A percentile compares a stretch with the other conserved stretches of the same genome.
Evolutionary conservation across 2,888 invertebrate genomes (phyloP).

Genomic region (Galerucella nymphaeae): DNA sequence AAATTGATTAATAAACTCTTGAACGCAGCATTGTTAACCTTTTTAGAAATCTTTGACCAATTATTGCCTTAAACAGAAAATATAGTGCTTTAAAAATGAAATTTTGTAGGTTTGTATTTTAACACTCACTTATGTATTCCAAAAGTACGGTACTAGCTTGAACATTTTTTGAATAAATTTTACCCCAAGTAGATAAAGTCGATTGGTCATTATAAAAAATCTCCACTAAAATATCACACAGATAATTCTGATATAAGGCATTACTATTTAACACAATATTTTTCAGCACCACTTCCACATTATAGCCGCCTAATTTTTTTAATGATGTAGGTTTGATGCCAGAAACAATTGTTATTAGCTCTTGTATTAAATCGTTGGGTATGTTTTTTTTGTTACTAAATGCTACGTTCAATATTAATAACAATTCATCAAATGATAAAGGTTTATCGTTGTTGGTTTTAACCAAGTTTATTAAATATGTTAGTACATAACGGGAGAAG

Average conservation of each 20-base stretch:
- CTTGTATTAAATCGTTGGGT: slow-evolving; percentile 68
- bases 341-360: slow-evolving; percentile 66
- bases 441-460: slow-evolving; percentile 45
- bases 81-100: not conserved
- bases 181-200: slow-evolving; percentile 76
- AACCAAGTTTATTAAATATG: slow-evolving; percentile 70
- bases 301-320: slow-evolving; percentile 52
- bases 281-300: slow-evolving; percentile 74
- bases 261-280: slow-evolving; percentile 70
- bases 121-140: slow-evolving; percentile 67
- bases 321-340: not conserved
- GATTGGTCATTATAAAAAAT: slow-evolving; percentile 73
- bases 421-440: slow-evolving; percentile 67
- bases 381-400: slow-evolving; percentile 70
- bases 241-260: slow-evolving; percentile 67
- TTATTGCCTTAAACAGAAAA: slow-evolving; percentile 58
- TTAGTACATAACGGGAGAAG: slow-evolving; percentile 74
- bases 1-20: slow-evolving; percentile 66
- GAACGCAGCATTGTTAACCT: slow-evolving; percentile 63
- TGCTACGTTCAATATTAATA: slow-evolving; percentile 72
- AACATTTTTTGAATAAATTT: slow-evolving; percentile 74
- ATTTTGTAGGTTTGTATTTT: too few species aligned
- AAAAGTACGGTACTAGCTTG: slow-evolving; percentile 75
- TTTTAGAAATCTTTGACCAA: slow-evolving; percentile 61
- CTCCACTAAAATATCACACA: slow-evolving; percentile 71